A percentile compares a stretch with the other conserved stretches of the same genome.
phyloP scores from a whole-genome alignment of 2,113 vertebrate genomes.

The Prochilodus magdalenae region DNA sequence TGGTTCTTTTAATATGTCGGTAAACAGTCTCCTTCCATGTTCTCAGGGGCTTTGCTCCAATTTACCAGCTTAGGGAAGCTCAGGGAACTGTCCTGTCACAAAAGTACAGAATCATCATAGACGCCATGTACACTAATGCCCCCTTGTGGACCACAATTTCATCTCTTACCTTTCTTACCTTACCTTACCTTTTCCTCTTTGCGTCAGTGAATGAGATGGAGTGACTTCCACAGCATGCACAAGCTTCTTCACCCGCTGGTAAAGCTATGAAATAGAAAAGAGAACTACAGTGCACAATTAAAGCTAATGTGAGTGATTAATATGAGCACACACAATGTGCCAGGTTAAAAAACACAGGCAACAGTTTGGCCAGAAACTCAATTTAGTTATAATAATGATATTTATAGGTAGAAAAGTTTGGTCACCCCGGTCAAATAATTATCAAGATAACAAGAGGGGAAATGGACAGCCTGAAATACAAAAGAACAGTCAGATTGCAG shows the following conservation, averaged over 20 bases:
- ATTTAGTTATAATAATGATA: too few relatives aligned
- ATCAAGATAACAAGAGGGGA: too few relatives aligned
- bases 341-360: too few relatives aligned
- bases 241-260: not conserved
- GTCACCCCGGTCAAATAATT: too few relatives aligned
- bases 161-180: too few relatives aligned
- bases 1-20: too few relatives aligned
- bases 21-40: not conserved
- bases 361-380: too few relatives aligned
- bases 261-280: not conserved
- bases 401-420: too few relatives aligned
- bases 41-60: not conserved
- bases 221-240: not conserved
- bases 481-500: too few relatives aligned
- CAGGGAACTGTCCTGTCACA: not conserved
- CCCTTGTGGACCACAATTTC: not conserved
- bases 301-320: too few relatives aligned
- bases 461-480: too few relatives aligned
- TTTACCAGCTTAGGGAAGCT: not conserved
- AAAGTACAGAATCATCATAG: not conserved
- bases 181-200: not conserved
- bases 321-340: too few relatives aligned
- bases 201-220: not conserved
- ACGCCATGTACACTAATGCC: not conserved
- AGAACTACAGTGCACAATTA: not conserved